Conservation (phyloP, 2,113 vertebrate genomes). For the Leuciscus idus region DNA sequence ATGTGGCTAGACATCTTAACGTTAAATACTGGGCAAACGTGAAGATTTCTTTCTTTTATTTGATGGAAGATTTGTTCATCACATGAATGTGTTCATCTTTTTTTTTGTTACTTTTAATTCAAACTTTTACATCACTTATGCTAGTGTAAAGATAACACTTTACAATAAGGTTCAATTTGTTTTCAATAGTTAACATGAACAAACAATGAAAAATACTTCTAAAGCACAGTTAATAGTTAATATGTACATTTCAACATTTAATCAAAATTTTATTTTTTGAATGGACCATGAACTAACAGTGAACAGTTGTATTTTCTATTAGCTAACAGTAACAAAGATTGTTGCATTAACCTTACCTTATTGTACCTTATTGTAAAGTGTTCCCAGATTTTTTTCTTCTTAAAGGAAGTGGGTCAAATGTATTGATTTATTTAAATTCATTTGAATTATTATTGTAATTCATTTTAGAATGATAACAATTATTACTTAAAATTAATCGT, state of each 20-base stretch:
- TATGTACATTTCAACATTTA: background rate
- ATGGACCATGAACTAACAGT: background rate
- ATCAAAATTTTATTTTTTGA: background rate
- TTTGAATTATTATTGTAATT: background rate
- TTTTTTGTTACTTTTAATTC: background rate
- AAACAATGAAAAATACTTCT: background rate
- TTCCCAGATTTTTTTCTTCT: background rate
- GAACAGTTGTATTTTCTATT: background rate
- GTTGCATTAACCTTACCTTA: background rate
- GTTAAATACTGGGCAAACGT: background rate
- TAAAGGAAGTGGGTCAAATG: background rate
- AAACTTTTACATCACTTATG: background rate
- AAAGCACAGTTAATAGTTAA: background rate
- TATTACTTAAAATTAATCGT: background rate
- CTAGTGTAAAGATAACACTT: background rate
- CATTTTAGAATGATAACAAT: background rate
- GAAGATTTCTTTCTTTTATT: background rate
- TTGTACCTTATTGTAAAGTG: background rate
- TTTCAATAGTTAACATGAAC: background rate
- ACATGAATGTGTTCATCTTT: background rate
- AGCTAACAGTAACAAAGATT: background rate
- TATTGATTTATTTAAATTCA: background rate
- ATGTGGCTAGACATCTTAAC: constrained; percentile 8
- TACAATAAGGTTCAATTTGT: background rate
- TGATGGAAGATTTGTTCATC: background rate